These are phyloP conservation scores for Cryptus armator DNA, from an alignment of 2,888 invertebrate species.

Conservation along the genomic window DNA sequence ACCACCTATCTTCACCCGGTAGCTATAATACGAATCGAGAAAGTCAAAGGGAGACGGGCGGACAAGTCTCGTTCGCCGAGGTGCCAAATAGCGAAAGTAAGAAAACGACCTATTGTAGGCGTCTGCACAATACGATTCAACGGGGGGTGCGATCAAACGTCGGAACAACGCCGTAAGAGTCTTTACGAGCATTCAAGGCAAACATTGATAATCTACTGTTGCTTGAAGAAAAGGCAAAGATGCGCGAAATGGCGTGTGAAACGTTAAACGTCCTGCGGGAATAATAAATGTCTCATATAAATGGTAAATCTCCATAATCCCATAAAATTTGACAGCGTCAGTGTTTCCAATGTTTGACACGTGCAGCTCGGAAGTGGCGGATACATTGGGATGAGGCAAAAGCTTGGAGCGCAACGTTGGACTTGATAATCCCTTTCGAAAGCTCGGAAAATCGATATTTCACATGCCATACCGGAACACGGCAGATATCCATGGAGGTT, in stretches of 20 bases:
- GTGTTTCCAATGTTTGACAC: constrained; percentile 25
- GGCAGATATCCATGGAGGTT: constrained; percentile 21
- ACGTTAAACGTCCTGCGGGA: constrained; percentile 2
- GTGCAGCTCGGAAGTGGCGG: background rate
- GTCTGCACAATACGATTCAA: constrained; percentile 9
- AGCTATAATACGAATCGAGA: constrained; percentile 23
- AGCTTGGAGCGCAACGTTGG: constrained; percentile 17
- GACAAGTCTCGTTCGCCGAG: constrained; percentile 1
- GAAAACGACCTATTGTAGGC: background rate
- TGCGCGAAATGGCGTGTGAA: background rate
- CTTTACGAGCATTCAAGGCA: background rate
- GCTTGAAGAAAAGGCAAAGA: background rate
- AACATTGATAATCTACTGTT: background rate
- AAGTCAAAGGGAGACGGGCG: constrained; percentile 37
- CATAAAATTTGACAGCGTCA: constrained; percentile 47
- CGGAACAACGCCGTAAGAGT: background rate
- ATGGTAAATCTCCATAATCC: constrained; percentile 33
- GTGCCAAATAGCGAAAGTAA: background rate
- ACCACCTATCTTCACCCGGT: background rate
- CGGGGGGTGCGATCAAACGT: constrained; percentile 2
- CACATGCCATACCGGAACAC: constrained; percentile 39
- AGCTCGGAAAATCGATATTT: constrained; percentile 53
- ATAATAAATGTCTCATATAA: constrained; percentile 24
- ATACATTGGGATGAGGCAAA: background rate
- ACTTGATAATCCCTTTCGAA: constrained; percentile 51